Conservation (phyloP, 1,140 invertebrate genomes). For the Pemphigus obesinymphae region DNA sequence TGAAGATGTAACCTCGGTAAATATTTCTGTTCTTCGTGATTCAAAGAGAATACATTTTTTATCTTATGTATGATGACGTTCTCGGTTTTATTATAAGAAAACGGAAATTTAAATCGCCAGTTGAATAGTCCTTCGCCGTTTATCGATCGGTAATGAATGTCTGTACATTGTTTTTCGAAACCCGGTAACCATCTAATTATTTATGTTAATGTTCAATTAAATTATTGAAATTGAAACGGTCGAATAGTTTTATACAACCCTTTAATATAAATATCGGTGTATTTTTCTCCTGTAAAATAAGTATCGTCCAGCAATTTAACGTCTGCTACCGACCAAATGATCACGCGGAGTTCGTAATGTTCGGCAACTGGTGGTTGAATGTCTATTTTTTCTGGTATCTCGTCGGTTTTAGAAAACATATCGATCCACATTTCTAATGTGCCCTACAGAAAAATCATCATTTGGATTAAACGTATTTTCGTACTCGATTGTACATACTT, state of each 20-base stretch:
- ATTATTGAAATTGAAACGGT: background rate
- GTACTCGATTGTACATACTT: conserved; percentile 55
- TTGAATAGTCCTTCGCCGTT: conserved; percentile 83
- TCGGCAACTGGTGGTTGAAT: conserved; percentile 52
- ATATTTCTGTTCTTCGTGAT: conserved; percentile 50
- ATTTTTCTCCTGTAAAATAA: conserved; percentile 57
- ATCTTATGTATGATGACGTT: conserved; percentile 61
- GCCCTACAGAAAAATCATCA: conserved; percentile 57
- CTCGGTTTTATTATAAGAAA: conserved; percentile 73
- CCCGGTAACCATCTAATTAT: conserved; percentile 71
- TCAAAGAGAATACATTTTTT: conserved; percentile 22
- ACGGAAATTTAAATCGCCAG: conserved; percentile 82
- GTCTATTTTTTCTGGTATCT: conserved; percentile 50
- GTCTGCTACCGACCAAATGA: conserved; percentile 74
- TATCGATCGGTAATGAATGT: conserved; percentile 74
- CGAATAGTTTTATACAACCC: background rate
- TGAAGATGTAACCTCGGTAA: conserved; percentile 55
- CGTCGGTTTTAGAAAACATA: conserved; percentile 64
- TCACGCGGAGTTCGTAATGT: conserved; percentile 66
- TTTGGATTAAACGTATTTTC: too few species aligned
- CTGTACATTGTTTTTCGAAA: conserved; percentile 69
- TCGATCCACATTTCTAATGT: conserved; percentile 88
- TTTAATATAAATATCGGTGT: conserved; percentile 67
- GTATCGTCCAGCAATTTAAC: conserved; percentile 71
- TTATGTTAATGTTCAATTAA: background rate